phyloP scores from a whole-genome alignment of 2,888 invertebrate species.

The Serrognathus titanus region DNA sequence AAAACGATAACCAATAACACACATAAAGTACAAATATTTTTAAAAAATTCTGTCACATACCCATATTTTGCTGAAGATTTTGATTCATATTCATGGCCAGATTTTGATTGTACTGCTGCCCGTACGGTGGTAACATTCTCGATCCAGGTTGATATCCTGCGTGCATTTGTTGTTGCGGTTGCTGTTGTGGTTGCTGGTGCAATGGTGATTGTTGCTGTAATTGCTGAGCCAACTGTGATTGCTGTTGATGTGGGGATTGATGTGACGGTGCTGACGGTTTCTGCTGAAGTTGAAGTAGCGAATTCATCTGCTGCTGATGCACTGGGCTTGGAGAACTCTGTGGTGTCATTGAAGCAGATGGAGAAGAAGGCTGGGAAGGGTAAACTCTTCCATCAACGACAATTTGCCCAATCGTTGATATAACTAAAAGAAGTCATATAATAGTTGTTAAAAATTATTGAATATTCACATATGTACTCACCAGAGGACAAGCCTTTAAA shows the following conservation, averaged over 20 bases:
- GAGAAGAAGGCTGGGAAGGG: conserved; percentile 53
- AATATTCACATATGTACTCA: conserved; percentile 1
- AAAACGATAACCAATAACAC: conserved; percentile 2
- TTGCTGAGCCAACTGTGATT: conserved; percentile 35
- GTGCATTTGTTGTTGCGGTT: conserved; percentile 36
- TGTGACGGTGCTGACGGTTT: background rate
- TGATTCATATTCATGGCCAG: conserved; percentile 23
- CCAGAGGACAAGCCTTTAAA: conserved; percentile 14
- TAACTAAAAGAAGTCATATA: conserved; percentile 51
- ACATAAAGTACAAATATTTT: background rate
- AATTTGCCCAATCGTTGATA: conserved; percentile 75
- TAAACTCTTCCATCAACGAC: conserved; percentile 81
- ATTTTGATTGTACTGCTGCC: conserved; percentile 42
- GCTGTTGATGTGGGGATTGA: conserved; percentile 31
- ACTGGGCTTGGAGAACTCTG: conserved; percentile 41
- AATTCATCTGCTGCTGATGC: conserved; percentile 30
- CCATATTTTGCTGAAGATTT: conserved; percentile 21
- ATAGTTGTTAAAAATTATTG: background rate
- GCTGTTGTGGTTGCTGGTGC: conserved; percentile 41
- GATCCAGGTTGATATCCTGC: conserved; percentile 36
- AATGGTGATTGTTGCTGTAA: conserved; percentile 33
- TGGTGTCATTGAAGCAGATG: conserved; percentile 36
- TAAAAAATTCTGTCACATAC: conserved; percentile 5
- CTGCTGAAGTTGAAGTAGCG: conserved; percentile 31
- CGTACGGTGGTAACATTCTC: conserved; percentile 48